Evolutionary conservation across 2,113 vertebrate species (phyloP).

Genomic region (Forbesichthys papilliferus): DNA sequence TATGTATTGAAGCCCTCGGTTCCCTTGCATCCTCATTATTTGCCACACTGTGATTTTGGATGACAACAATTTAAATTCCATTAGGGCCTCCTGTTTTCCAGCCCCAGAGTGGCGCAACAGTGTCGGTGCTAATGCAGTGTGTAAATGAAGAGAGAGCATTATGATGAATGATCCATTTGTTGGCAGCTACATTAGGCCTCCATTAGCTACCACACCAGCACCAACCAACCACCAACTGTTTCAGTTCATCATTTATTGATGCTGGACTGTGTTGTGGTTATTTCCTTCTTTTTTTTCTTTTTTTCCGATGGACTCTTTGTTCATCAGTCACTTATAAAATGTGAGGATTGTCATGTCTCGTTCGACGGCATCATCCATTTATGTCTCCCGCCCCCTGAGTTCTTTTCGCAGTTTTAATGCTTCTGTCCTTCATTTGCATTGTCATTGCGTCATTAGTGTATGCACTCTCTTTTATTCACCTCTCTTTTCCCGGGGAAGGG

Average conservation of each 20-base stretch:
- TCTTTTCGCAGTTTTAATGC: too few species aligned
- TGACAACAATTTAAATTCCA: constrained; percentile 60
- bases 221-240: not conserved
- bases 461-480: not conserved
- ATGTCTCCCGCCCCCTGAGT: too few species aligned
- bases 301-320: too few species aligned
- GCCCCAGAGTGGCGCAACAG: constrained; percentile 26
- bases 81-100: constrained; percentile 39
- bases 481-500: too few species aligned
- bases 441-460: constrained; percentile 24
- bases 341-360: too few species aligned
- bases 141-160: constrained; percentile 1
- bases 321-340: too few species aligned
- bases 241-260: too few species aligned
- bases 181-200: constrained; percentile 57
- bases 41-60: constrained; percentile 44
- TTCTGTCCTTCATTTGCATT: constrained; percentile 7
- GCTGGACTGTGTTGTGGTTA: too few species aligned
- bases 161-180: constrained; percentile 65
- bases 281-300: too few species aligned
- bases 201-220: constrained; percentile 34
- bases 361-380: too few species aligned
- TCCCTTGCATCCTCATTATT: constrained; percentile 43
- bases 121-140: constrained; percentile 21
- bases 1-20: not conserved